These are phyloP conservation scores for Carabus problematicus DNA, from an alignment of 2,888 invertebrate species.

Conservation along the genomic window DNA sequence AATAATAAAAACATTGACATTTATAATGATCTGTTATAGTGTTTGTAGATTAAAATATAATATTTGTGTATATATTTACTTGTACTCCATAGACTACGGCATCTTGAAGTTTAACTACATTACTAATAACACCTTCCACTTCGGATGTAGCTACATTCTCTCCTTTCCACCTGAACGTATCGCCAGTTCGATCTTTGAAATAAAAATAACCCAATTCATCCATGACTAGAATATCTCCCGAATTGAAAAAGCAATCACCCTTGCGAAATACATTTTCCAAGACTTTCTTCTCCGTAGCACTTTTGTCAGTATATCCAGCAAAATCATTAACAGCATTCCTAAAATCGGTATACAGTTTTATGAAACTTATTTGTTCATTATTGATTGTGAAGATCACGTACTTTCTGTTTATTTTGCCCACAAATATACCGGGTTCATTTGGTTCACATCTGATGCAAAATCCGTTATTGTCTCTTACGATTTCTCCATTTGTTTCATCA, in stretches of 20 bases:
- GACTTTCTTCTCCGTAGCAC: conserved; percentile 76
- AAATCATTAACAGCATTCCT: conserved; percentile 64
- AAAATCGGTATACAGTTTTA: conserved; percentile 58
- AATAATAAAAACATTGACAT: not conserved
- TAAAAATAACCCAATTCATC: conserved; percentile 93
- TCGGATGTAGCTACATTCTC: conserved; percentile 97
- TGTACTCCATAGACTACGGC: conserved; percentile 92
- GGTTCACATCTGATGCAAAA: conserved; percentile 81
- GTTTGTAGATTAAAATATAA: not conserved
- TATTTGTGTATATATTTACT: conserved; percentile 61
- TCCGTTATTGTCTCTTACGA: conserved; percentile 72
- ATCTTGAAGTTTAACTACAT: conserved; percentile 71
- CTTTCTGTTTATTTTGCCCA: conserved; percentile 72
- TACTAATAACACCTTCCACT: conserved; percentile 89
- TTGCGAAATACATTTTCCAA: conserved; percentile 74
- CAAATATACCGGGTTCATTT: conserved; percentile 85
- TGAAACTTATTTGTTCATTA: not conserved
- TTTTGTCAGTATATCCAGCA: conserved; percentile 72
- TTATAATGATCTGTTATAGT: too few relatives aligned
- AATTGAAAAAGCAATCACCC: conserved; percentile 91
- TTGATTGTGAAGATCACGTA: conserved; percentile 51
- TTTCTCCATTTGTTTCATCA: conserved; percentile 75
- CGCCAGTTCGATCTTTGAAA: conserved; percentile 90
- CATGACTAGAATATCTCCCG: conserved; percentile 87
- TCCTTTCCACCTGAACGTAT: conserved; percentile 89